phyloP scores from a whole-genome alignment of 2,113 vertebrate genomes.

The rat (Rattus norvegicus) region GRCr8 NC_086033.1:14156001-14156500 shows the following conservation, averaged over 20 bases:
- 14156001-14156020: neutral
- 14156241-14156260: neutral
- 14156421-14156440: neutral
- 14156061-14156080: neutral
- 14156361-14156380: neutral
- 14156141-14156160: neutral
- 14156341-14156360: neutral
- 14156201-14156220: neutral
- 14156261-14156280: neutral
- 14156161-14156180: neutral
- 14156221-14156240: neutral
- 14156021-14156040: neutral
- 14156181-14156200: neutral
- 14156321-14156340: neutral
- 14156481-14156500: neutral
- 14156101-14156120: neutral
- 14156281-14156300: neutral
- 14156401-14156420: neutral
- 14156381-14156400: neutral
- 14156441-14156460: neutral
- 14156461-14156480: neutral
- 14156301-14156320: neutral
- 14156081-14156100: neutral
- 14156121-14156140: neutral
- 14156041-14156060: neutral